Evolutionary conservation across 2,113 vertebrate genomes (phyloP), one percentile per base, ranked within the genome.

Genomic region (Ellobius talpinus): DNA sequence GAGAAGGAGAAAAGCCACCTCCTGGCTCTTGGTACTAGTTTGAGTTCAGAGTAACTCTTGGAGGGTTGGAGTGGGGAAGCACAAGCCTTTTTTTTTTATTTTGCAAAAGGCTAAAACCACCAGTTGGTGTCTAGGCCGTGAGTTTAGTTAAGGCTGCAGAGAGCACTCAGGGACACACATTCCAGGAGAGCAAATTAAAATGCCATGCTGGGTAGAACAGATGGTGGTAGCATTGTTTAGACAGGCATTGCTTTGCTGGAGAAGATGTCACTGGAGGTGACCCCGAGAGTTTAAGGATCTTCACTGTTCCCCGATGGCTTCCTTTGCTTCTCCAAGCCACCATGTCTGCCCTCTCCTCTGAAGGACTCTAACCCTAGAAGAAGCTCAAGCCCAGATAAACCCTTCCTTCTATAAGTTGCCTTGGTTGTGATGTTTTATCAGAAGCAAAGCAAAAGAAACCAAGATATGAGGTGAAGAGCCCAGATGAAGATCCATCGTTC

Each of bases 21-120:
- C 7, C 55, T 85, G 81, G 58, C 58, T 31, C n/a, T 63, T 29
- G 6, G 50, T 14, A n/a, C 5, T 58, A 61, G 26, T 61, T 13
- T 16, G 36, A 61, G 21, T 61, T 82, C 79, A 91, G 39, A 85
- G 13, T 17, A 63, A 61, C 19, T 82, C 79, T 39, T 24, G 23
- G 52, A 55, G 21, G 21, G 86, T 58, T 95, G 91, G 93, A 96
- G 19, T 16, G 31, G 19, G 85, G n/a, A 87, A 96, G 76, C 1
- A 1, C 39, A 66, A 39, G 72, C 87, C 24, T 31, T 42, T 95
- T 79, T 26, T 63, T 31, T 42, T 95, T 86, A 23, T 92, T 93
- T 97, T 91, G 29, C 68, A 98, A 97, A 97, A n/a, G 24, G 31
- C 79, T 55, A 39, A 26, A 94, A 23, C 72, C 47, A 89, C 21